phyloP scores from a whole-genome alignment of 2,797 vertebrate genomes.

The Anguilla anguilla region DNA sequence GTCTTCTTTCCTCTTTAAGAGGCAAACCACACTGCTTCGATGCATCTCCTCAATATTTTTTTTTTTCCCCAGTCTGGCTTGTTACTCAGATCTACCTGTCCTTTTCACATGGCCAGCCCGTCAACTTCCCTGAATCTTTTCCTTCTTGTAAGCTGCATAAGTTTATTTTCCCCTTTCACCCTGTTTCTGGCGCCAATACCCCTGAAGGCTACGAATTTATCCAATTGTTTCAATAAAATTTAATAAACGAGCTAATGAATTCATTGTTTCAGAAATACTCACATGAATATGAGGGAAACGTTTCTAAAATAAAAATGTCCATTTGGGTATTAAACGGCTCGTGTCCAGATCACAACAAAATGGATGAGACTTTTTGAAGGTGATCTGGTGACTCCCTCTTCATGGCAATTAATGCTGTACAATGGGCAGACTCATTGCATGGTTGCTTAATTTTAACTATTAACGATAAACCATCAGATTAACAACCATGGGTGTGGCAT shows the following conservation, averaged over 20 bases:
- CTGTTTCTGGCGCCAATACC: not conserved
- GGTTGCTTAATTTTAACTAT: constrained; percentile 38
- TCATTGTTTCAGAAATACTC: not conserved
- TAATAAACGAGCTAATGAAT: not conserved
- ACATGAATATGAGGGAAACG: not conserved
- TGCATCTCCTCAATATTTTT: constrained; percentile 40
- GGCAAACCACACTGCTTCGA: constrained; percentile 56
- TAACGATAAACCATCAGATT: not conserved
- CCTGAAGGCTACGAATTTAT: not conserved
- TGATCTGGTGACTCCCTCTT: not conserved
- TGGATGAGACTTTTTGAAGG: not conserved
- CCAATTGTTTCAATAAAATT: not conserved
- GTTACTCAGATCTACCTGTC: constrained; percentile 21
- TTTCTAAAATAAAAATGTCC: not conserved
- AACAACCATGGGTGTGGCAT: not conserved
- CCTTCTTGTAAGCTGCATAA: constrained; percentile 53
- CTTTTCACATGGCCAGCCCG: constrained; percentile 1
- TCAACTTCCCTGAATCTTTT: constrained; percentile 4
- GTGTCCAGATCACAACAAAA: no score
- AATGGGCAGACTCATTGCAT: not conserved
- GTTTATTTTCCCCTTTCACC: constrained; percentile 14
- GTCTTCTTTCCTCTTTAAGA: constrained; percentile 26
- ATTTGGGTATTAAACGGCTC: not conserved
- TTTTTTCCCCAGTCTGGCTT: not conserved
- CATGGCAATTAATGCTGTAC: not conserved